Percentiles rank a stretch among this genome's conserved stretches.
These are phyloP conservation scores for Agrypnia vestita DNA, from an alignment of 1,140 invertebrate species.

Conservation along the genomic window DNA sequence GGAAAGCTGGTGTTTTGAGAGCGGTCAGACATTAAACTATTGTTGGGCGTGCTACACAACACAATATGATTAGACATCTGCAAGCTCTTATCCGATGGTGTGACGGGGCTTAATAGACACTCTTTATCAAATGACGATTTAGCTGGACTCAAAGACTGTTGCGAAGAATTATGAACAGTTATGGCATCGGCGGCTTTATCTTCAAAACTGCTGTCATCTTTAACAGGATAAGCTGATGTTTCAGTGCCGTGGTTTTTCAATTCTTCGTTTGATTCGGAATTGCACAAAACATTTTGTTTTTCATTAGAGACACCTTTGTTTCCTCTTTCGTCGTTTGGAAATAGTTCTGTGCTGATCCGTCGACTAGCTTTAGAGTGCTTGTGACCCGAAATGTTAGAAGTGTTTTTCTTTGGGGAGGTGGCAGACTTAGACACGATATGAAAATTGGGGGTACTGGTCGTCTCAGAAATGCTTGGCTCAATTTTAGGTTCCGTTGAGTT, in stretches of 20 bases:
- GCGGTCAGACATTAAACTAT: neutral
- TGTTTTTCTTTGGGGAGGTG: neutral
- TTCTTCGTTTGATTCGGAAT: neutral
- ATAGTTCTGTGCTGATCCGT: constrained; percentile 31
- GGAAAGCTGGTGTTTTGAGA: neutral
- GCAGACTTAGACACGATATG: no score
- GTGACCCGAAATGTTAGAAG: neutral
- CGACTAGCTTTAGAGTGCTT: neutral
- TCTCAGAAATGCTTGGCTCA: neutral
- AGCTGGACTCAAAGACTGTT: neutral
- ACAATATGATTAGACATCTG: neutral
- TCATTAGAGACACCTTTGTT: neutral
- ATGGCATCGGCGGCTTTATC: neutral
- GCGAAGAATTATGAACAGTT: neutral
- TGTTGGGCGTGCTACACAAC: constrained; percentile 54
- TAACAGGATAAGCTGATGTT: neutral
- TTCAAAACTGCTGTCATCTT: neutral
- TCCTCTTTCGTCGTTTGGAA: constrained; percentile 7
- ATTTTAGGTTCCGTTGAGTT: neutral
- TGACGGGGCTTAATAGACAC: constrained; percentile 50
- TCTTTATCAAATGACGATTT: constrained; percentile 20
- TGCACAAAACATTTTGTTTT: neutral
- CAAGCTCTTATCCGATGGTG: constrained; percentile 17
- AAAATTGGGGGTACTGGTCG: neutral
- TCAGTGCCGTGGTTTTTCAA: neutral